These are phyloP conservation scores for Synchiropus splendidus DNA, from an alignment of 2,113 vertebrate genomes.

Conservation along the genomic window DNA sequence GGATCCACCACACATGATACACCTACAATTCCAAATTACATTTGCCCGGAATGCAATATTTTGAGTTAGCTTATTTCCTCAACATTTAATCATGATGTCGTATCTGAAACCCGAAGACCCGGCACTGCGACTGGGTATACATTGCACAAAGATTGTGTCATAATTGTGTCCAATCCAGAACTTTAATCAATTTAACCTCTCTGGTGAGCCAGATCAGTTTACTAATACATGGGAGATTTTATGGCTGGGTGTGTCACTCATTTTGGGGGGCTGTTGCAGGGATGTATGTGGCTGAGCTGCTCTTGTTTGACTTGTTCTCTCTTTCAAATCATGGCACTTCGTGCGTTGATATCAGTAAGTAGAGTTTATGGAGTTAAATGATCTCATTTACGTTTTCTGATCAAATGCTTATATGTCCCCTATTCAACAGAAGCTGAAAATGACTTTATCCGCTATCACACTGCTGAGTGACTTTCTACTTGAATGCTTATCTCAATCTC, in stretches of 20 bases:
- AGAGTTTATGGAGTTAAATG: too few species aligned
- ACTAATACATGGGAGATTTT: conserved; percentile 41
- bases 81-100: conserved; percentile 48
- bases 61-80: conserved; percentile 59
- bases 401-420: too few species aligned
- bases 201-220: conserved; percentile 55
- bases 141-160: conserved; percentile 61
- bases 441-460: too few species aligned
- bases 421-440: too few species aligned
- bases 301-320: too few species aligned
- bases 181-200: conserved; percentile 67
- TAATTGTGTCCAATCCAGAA: conserved; percentile 59
- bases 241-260: conserved; percentile 23
- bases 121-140: conserved; percentile 25
- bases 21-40: conserved; percentile 55
- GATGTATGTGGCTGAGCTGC: conserved; percentile 5
- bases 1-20: conserved; percentile 35
- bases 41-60: conserved; percentile 64
- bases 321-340: too few species aligned
- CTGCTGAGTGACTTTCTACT: too few species aligned
- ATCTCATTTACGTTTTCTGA: too few species aligned
- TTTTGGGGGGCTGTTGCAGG: conserved; percentile 17
- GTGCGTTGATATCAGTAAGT: too few species aligned
- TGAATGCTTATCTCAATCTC: too few species aligned
- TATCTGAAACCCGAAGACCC: conserved; percentile 45